Percentiles rank a stretch among this genome's conserved stretches.
phyloP scores from a whole-genome alignment of 2,797 vertebrate genomes.

The Psittacula derbiana region DNA sequence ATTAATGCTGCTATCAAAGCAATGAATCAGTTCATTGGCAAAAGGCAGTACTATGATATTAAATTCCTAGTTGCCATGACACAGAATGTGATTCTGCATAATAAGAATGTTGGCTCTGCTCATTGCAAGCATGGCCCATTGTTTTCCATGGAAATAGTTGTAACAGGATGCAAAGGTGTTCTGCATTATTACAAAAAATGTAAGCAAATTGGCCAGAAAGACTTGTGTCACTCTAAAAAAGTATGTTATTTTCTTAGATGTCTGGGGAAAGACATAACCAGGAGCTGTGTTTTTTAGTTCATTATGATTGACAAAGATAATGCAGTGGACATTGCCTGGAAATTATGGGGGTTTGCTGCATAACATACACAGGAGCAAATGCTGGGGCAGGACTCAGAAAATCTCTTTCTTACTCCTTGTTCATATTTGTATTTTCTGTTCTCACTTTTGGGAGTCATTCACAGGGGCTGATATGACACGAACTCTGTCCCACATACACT shows the following conservation, averaged over 20 bases:
- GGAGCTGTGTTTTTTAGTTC: background rate
- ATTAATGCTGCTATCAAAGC: constrained; percentile 42
- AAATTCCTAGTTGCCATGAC: constrained; percentile 19
- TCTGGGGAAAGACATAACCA: background rate
- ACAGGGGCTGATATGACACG: background rate
- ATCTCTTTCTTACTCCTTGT: background rate
- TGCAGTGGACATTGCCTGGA: background rate
- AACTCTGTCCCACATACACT: background rate
- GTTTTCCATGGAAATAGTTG: background rate
- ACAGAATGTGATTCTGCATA: constrained; percentile 16
- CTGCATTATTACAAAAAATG: background rate
- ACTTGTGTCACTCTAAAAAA: background rate
- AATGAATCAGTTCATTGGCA: constrained; percentile 24
- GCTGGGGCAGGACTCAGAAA: background rate
- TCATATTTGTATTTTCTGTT: background rate
- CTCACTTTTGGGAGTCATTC: background rate
- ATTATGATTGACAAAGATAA: background rate
- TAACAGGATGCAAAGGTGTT: rapidly evolving
- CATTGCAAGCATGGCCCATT: background rate
- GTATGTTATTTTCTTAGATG: background rate
- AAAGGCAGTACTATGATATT: constrained; percentile 1
- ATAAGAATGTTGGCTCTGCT: background rate
- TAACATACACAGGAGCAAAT: background rate
- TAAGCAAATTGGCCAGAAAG: background rate
- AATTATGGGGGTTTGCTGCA: background rate